Evolutionary conservation across 1,140 invertebrate genomes (phyloP).

Genomic region (Anthonomus grandis): DNA sequence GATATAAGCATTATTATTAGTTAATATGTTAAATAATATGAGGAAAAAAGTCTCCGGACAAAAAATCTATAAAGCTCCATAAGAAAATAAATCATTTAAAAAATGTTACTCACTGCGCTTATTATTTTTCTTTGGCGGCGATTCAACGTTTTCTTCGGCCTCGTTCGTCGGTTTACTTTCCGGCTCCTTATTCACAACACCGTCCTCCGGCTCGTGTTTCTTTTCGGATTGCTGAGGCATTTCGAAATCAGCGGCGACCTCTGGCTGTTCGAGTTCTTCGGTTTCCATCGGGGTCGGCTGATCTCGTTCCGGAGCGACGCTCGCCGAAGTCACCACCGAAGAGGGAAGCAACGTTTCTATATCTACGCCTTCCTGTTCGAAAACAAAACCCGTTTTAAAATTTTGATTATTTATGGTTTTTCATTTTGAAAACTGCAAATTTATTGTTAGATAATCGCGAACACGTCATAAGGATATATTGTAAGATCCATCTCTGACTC

Average conservation of each 20-base stretch:
- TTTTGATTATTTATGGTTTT: background rate
- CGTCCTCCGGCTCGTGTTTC: conserved; percentile 18
- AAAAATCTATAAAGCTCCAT: too few species aligned
- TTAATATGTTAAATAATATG: too few species aligned
- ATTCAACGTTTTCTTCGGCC: conserved; percentile 21
- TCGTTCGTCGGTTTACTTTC: conserved; percentile 25
- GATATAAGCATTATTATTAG: too few species aligned
- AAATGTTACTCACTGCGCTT: conserved; percentile 36
- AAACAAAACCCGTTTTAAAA: background rate
- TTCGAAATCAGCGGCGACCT: background rate
- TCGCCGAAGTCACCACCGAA: conserved; percentile 43
- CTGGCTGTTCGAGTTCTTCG: conserved; percentile 2
- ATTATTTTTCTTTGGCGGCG: conserved; percentile 38
- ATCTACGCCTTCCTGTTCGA: conserved; percentile 42
- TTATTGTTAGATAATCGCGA: too few species aligned
- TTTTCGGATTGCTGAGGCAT: background rate
- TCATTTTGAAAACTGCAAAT: too few species aligned
- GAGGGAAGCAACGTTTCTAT: conserved; percentile 47
- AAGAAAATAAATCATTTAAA: too few species aligned
- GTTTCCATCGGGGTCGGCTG: conserved; percentile 22
- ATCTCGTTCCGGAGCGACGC: conserved; percentile 24
- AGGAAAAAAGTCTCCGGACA: too few species aligned
- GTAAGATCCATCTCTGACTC: background rate
- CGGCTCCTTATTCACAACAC: conserved; percentile 20
- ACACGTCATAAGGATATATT: background rate